Evolutionary conservation across 2,888 invertebrate species (phyloP), one percentile per base, ranked within the genome.

Genomic region (Dasypogon diadema): DNA sequence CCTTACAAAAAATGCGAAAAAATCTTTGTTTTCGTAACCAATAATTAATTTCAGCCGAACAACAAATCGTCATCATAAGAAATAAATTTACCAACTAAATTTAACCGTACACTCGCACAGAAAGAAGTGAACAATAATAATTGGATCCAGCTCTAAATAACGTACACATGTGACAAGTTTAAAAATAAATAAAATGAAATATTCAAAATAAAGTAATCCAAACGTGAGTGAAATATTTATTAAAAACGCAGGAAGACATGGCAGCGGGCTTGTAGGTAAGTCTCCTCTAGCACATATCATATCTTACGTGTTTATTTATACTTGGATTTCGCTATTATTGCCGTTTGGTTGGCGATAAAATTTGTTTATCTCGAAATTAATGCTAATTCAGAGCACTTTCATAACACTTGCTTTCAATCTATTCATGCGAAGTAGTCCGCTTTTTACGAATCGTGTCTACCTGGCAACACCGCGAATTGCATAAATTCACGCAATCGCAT

Each of bases 161-260:
- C 48, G 48, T 3, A 48, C 48, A 48, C 16, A 42, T 42, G 30
- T 46, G 65, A 48, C 46, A 42, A 14, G 70, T 54, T 37, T 70
- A 70, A 70, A 70, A 70, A 70, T 54, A 70, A 70, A 68, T 68
- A n/a, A 63, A 70, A 70, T 70, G 30, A 70, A 70, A 54, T 70
- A 34, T 70, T 70, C 51, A 70, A 54, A 70, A 70, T 70, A 70
- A 22, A 21, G 54, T 54, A 22, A 70, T 56, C 26, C 24, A 30
- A 26, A 30, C 2, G 56, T 56, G 24, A 14, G 30, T 24, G 26
- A 56, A 30, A 54, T 42, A 42, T 51, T 51, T 51, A 51, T 51
- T 51, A 51, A 51, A 16, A 42, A 65, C 22, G 16, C 46, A 65
- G 46, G 34, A 46, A 63, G 42, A 42, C 21, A 42, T 65, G 14